Base-by-base conservation (phyloP, 2,113 vertebrate genomes). In the Amblyornis subalaris region DNA sequence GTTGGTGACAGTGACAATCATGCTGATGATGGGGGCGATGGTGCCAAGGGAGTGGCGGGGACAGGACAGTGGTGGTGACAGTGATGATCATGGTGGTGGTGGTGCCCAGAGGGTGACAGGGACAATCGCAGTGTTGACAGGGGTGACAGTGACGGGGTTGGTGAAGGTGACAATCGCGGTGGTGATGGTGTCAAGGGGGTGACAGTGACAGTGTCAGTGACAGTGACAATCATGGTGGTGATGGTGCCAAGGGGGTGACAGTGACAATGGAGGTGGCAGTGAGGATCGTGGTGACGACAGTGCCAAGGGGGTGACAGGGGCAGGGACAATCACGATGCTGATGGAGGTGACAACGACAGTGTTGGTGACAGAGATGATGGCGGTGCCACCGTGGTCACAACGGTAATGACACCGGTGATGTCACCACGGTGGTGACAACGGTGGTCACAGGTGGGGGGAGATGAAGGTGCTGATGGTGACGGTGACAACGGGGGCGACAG, bases 401-500 rank as follows among this genome's bases (percentile, higher is more conserved):
- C n/a, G n/a, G n/a, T n/a, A n/a, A n/a, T n/a, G n/a, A n/a, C n/a
- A n/a, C n/a, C n/a, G n/a, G n/a, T n/a, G n/a, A n/a, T n/a, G n/a
- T n/a, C n/a, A n/a, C n/a, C n/a, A n/a, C n/a, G n/a, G n/a, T n/a
- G 57, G 55, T 61, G 55, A 38, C 57, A 50, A 24, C 2, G 0
- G 19, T 8, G 45, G 20, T 4, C 36, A 13, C 36, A 13, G 0
- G 36, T 1, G 8, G 2, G 47, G 50, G 6, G 40, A 9, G 47
- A 4, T 2, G 7, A 20, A 14, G 20, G 12, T 1, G 2, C 7
- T 7, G 58, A 25, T 12, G 12, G 3, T 2, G 73, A 14, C 0
- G 9, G 48, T 19, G 76, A 62, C 7, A 7, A 3, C 2, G 3
- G 7, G 20, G 25, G n/a, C 29, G 66, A 2, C 66, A 22, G 19